Evolutionary conservation across 1,140 invertebrate genomes (phyloP), one percentile per base, ranked within the genome.

Genomic region (Drosophila sechellia): DNA sequence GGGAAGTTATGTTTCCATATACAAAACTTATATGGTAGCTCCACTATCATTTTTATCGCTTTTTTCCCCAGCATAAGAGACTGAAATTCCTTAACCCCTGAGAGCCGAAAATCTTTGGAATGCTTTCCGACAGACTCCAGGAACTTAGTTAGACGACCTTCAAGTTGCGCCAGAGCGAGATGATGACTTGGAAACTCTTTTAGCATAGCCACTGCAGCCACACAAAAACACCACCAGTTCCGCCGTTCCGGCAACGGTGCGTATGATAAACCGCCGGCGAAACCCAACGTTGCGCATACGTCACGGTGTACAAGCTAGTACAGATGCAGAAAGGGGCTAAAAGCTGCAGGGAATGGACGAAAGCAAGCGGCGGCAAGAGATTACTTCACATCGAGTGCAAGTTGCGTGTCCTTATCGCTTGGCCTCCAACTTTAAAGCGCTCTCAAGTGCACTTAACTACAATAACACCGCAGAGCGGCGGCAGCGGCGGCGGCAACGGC

Each of bases 401-500:
- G 52, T 64, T 74, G 68, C 68, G 70, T 74, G 52, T 64, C 70
- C 81, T 86, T 85, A 85, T 85, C 77, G 84, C 73, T 76, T 68
- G 72, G 72, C 72, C 72, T 40, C 72, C 73, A 85, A 86, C 55
- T 85, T 85, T 85, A 45, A 45, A 85, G 77, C 68, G 68, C 81
- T 85, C 81, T 78, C 68, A 85, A 85, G 81, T 81, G 81, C 73
- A 85, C 81, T 85, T 86, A 81, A 60, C 81, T 81, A 81, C 75
- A 81, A 78, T 61, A 80, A 79, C 61, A 85, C 57, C 64, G 64
- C 56, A 49, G 31, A 52, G 20, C 59, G 25, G 34, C 46, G 17
- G 22, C 58, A 11, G 27, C 37, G 27, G 35, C 58, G 22, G 37
- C 56, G 31, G 8, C 31, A 20, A 25, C 46, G n/a, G 35, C 58